Conservation (phyloP, 2,113 vertebrate species). For the Oreochromis niloticus region DNA sequence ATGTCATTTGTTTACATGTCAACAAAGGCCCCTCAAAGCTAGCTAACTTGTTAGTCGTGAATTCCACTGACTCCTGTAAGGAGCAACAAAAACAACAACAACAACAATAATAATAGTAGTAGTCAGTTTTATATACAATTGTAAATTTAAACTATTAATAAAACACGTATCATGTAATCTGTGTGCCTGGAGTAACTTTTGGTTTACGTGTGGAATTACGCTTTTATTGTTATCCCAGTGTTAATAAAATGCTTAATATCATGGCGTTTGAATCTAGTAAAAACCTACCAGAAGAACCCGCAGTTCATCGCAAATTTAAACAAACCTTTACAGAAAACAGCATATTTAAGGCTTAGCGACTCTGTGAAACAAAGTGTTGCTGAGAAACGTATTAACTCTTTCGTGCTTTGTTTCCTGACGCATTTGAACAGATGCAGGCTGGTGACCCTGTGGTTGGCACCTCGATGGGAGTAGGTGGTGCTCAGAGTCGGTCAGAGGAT, state of each 20-base stretch:
- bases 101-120: background rate
- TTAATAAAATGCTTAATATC: background rate
- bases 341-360: background rate
- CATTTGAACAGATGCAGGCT: slow-evolving; percentile 65
- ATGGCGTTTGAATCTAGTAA: background rate
- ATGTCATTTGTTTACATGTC: background rate
- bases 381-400: background rate
- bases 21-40: slow-evolving; percentile 29
- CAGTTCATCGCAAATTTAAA: background rate
- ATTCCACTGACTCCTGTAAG: background rate
- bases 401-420: background rate
- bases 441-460: slow-evolving; percentile 71
- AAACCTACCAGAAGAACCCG: background rate
- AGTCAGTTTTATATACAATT: background rate
- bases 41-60: background rate
- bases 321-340: background rate
- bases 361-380: background rate
- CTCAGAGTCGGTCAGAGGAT: slow-evolving; percentile 86
- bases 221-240: background rate
- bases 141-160: background rate
- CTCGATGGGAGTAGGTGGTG: slow-evolving; percentile 76
- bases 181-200: background rate
- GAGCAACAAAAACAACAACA: background rate
- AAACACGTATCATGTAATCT: background rate
- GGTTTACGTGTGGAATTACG: too few relatives aligned